phyloP scores from a whole-genome alignment of 2,888 invertebrate species.

The Hipparchia semele region DNA sequence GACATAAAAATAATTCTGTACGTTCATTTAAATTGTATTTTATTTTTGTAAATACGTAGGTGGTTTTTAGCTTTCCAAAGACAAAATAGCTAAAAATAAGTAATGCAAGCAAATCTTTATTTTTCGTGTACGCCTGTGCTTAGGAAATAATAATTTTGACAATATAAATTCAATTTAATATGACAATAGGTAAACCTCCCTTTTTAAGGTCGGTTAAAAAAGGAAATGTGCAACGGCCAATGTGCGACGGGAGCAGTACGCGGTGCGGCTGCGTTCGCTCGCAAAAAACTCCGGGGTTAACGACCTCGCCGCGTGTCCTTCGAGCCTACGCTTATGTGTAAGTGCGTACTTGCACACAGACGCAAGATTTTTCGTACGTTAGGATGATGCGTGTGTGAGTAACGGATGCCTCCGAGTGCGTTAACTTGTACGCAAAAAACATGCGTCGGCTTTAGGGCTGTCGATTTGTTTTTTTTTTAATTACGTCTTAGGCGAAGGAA shows the following conservation, averaged over 20 bases:
- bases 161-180: neutral
- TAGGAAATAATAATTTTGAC: too few species aligned
- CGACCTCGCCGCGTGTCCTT: conserved; percentile 79
- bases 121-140: too few species aligned
- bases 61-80: too few species aligned
- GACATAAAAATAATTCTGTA: too few species aligned
- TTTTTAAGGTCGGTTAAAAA: neutral
- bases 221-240: conserved; percentile 63
- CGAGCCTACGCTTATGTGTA: conserved; percentile 64
- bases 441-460: conserved; percentile 37
- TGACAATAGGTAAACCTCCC: conserved; percentile 41
- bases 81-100: too few species aligned
- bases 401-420: conserved; percentile 60
- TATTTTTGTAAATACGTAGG: too few species aligned
- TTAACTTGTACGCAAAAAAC: conserved; percentile 60
- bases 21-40: too few species aligned
- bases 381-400: conserved; percentile 61
- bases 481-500: neutral
- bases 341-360: conserved; percentile 55
- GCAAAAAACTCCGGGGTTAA: conserved; percentile 79
- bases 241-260: conserved; percentile 69
- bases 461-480: conserved; percentile 38
- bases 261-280: conserved; percentile 69
- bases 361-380: conserved; percentile 54
- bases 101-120: too few species aligned